A percentile compares a stretch with the other conserved stretches of the same genome.
These are phyloP conservation scores for Corythaixoides concolor DNA, from an alignment of 2,113 vertebrate genomes.

Conservation along the genomic window DNA sequence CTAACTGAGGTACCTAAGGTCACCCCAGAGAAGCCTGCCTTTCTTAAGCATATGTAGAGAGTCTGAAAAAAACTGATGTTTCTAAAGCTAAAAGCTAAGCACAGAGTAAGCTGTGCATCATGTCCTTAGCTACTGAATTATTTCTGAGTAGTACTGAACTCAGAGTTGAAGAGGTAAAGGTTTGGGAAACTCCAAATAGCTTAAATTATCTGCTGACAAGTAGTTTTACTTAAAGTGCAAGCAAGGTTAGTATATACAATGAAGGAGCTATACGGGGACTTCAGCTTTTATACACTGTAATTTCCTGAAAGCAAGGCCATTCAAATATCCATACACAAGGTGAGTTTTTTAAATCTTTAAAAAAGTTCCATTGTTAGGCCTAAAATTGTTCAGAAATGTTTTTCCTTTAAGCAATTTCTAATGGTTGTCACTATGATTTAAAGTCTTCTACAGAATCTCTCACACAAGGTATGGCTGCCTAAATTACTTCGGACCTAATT, in stretches of 20 bases:
- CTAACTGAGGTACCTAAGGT: not conserved
- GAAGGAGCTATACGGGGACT: not conserved
- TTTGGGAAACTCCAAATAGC: not conserved
- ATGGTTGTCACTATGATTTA: slow-evolving; percentile 81
- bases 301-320: not conserved
- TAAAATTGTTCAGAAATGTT: slow-evolving; percentile 67
- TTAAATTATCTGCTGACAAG: not conserved
- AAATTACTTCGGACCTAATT: slow-evolving; percentile 82
- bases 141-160: not conserved
- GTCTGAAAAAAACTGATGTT: not conserved
- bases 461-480: slow-evolving; percentile 68
- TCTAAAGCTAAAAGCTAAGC: not conserved
- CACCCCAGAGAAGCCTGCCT: not conserved
- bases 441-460: slow-evolving; percentile 73
- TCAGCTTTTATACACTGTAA: not conserved
- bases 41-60: not conserved
- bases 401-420: slow-evolving; percentile 73
- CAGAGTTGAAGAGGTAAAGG: not conserved
- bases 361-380: slow-evolving; percentile 34
- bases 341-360: not conserved
- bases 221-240: not conserved
- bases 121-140: not conserved
- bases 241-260: not conserved
- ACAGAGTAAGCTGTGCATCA: not conserved
- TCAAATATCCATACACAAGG: not conserved